Percentiles rank a stretch among this genome's conserved stretches.
phyloP scores from a whole-genome alignment of 2,113 vertebrate species.

The Nannobrachium achirus region DNA sequence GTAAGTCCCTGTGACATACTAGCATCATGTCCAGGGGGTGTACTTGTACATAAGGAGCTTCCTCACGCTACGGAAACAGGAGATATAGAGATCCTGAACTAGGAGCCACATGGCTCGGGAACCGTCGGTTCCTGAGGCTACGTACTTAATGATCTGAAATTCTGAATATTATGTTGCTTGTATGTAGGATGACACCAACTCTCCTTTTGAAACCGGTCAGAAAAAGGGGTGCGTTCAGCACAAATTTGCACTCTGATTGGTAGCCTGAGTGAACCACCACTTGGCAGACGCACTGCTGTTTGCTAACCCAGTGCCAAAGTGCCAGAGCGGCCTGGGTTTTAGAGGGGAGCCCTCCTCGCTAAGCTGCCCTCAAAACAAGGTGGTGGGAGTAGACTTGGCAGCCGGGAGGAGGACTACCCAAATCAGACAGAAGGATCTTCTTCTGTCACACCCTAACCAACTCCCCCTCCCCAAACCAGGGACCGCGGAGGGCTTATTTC shows the following conservation, averaged over 20 bases:
- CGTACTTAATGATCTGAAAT: too few species aligned
- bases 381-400: background rate
- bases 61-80: too few species aligned
- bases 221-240: background rate
- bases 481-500: conserved; percentile 50
- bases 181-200: too few species aligned
- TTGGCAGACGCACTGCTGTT: background rate
- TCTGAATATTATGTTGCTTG: background rate
- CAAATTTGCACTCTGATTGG: background rate
- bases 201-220: too few species aligned
- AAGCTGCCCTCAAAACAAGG: background rate
- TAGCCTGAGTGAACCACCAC: background rate
- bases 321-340: background rate
- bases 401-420: background rate
- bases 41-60: too few species aligned
- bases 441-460: conserved; percentile 52
- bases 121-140: too few species aligned
- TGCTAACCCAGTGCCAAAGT: background rate
- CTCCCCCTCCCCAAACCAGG: conserved; percentile 32
- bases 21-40: too few species aligned
- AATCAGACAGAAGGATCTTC: conserved; percentile 24
- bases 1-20: too few species aligned
- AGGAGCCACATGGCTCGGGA: too few species aligned
- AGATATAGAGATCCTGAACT: too few species aligned
- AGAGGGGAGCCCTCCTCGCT: background rate